Conservation (phyloP, 2,113 vertebrate genomes). For the Excalfactoria chinensis region DNA sequence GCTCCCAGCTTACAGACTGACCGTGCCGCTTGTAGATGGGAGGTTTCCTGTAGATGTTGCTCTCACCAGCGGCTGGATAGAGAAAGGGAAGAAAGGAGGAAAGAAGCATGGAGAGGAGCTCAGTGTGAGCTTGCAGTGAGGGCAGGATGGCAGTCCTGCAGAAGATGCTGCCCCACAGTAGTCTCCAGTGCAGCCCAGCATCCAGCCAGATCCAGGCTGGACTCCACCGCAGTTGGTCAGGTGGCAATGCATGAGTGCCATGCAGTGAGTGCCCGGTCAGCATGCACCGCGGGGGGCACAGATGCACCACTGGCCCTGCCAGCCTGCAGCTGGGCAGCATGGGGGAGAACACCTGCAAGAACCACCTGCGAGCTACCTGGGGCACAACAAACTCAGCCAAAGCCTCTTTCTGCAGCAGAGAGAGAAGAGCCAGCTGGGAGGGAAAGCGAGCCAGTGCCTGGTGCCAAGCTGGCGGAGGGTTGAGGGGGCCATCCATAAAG, state of each 20-base stretch:
- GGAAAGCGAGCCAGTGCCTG: slow-evolving; percentile 37
- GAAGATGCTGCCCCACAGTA: neutral
- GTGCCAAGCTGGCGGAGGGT: neutral
- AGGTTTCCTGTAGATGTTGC: slow-evolving; percentile 98
- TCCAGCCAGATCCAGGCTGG: neutral
- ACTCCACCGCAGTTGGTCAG: neutral
- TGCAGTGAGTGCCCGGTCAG: slow-evolving; percentile 53
- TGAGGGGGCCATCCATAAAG: slow-evolving; percentile 74
- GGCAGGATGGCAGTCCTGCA: slow-evolving; percentile 51
- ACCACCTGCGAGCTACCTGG: slow-evolving; percentile 15
- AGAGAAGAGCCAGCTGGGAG: slow-evolving; percentile 66
- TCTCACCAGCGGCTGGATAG: slow-evolving; percentile 89
- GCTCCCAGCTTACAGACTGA: neutral
- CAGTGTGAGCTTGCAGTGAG: neutral
- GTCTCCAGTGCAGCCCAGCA: neutral
- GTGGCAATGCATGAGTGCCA: neutral
- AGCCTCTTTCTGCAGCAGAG: slow-evolving; percentile 59
- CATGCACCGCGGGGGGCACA: slow-evolving; percentile 45
- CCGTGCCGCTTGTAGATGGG: slow-evolving; percentile 98
- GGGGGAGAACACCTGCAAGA: neutral
- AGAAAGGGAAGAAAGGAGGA: neutral
- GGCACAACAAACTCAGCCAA: slow-evolving; percentile 50
- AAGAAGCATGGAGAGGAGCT: slow-evolving; percentile 45
- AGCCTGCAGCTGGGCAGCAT: neutral
- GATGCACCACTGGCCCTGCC: neutral